Base-by-base conservation (phyloP, 2,888 invertebrate genomes). In the Chorisops tibialis region DNA sequence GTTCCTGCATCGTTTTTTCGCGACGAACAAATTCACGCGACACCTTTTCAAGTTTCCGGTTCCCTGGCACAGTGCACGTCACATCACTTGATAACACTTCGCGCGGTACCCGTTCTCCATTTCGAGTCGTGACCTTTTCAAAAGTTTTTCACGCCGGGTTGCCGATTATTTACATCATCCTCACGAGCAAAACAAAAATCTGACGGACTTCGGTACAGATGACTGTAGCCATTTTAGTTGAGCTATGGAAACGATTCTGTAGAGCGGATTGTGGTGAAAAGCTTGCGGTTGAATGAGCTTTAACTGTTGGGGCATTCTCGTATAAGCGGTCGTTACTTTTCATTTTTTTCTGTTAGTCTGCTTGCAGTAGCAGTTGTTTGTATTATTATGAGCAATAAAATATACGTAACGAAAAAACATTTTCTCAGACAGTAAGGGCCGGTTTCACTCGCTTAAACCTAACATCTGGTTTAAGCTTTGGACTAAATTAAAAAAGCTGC, bases 161-260 rank as follows among this genome's bases (percentile, higher is more conserved):
- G 21, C 43, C 45, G n/a, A 43, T 43, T 56, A 56, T 56, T 56
- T 56, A 56, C 56, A 56, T 5, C 11, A 21, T 45, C 18, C 41
- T 45, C 30, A 18, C 43, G 56, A 56, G 56, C 43, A 56, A 56
- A 56, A 56, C 56, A 56, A 56, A 43, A 43, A 5, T 41, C 30
- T n/a, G 30, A 45, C 43, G 56, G 43, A 41, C 56, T 38, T 21
- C 19, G 38, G 56, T 45, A 54, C 54, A 41, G 54, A 43, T 54
- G 43, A 45, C 14, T 35, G 56, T 56, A 14, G 56, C 56, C 56
- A 56, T 56, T 18, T 56, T 56, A 45, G n/a, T 43, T 30, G 24
- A 11, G 16, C 43, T 45, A 30, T 56, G 18, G 56, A 18, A 30
- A 43, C 6, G 56, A 24, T 56, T 43, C 56, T 22, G 45, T 43